Conservation (phyloP, 2,888 invertebrate species). For the Trisateles emortualis region DNA sequence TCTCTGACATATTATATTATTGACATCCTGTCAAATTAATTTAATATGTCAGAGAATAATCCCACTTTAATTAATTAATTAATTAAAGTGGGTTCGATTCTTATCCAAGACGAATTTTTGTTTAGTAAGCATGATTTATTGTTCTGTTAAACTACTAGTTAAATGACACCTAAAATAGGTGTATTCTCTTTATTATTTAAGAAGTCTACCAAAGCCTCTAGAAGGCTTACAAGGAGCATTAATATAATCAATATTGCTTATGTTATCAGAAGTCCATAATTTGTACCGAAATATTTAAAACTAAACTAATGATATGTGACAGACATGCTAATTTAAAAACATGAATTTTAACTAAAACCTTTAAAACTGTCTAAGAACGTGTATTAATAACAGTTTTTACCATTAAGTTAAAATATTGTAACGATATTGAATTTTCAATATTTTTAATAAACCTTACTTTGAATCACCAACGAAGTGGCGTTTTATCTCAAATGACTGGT, state of each 20-base stretch:
- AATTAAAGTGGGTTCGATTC: no score
- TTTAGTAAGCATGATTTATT: no score
- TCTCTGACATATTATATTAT: no score
- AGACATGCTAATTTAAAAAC: background rate
- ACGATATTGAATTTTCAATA: slow-evolving; percentile 8
- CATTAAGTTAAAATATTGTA: background rate
- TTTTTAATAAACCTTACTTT: slow-evolving; percentile 29
- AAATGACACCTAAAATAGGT: no score
- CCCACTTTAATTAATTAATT: no score
- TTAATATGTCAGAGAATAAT: no score
- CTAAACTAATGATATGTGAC: background rate
- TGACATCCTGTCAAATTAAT: no score
- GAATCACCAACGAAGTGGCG: slow-evolving; percentile 23
- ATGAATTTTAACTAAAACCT: background rate
- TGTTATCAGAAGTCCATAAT: background rate
- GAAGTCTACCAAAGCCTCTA: no score
- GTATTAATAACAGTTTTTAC: background rate
- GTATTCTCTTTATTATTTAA: no score
- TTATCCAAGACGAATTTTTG: no score
- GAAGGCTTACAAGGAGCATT: no score
- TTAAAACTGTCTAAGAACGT: background rate
- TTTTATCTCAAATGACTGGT: slow-evolving; percentile 32
- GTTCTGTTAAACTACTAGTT: no score
- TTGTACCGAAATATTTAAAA: background rate
- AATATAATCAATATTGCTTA: background rate